Evolutionary conservation across 2,888 invertebrate species (phyloP).

Genomic region (Uropetala carovei): DNA sequence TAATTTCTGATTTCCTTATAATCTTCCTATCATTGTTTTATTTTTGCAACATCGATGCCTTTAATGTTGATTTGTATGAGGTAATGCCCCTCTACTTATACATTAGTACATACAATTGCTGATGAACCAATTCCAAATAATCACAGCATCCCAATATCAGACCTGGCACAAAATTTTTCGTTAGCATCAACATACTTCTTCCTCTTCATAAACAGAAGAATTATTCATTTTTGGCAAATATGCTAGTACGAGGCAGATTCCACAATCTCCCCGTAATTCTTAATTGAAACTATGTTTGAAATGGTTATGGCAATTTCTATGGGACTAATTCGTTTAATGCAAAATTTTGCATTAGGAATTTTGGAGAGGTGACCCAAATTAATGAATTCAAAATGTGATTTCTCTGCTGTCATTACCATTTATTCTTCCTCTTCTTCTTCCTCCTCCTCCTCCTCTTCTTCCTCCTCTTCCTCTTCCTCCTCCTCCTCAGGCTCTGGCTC

Average conservation of each 20-base stretch:
- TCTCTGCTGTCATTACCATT: slow-evolving; percentile 85
- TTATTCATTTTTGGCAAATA: too few species aligned
- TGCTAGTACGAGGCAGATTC: not conserved
- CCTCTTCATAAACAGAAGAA: too few species aligned
- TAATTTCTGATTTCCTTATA: too few species aligned
- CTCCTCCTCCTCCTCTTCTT: slow-evolving; percentile 83
- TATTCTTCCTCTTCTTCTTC: slow-evolving; percentile 79
- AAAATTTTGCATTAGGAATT: not conserved
- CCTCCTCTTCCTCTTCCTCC: slow-evolving; percentile 86
- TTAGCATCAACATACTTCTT: too few species aligned
- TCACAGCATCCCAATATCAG: too few species aligned
- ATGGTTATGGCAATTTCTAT: not conserved
- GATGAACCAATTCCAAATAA: too few species aligned
- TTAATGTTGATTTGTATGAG: too few species aligned
- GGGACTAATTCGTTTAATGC: not conserved
- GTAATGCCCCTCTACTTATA: too few species aligned
- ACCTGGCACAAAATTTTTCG: too few species aligned
- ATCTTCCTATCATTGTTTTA: too few species aligned
- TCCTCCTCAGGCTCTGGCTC: slow-evolving; percentile 70
- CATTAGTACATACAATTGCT: too few species aligned
- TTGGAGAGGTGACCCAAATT: not conserved
- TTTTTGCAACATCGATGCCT: too few species aligned
- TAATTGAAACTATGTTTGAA: not conserved
- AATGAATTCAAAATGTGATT: slow-evolving; percentile 74
- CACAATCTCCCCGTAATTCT: not conserved